phyloP scores from a whole-genome alignment of 2,797 vertebrate species.

The Rhinogobio ventralis region DNA sequence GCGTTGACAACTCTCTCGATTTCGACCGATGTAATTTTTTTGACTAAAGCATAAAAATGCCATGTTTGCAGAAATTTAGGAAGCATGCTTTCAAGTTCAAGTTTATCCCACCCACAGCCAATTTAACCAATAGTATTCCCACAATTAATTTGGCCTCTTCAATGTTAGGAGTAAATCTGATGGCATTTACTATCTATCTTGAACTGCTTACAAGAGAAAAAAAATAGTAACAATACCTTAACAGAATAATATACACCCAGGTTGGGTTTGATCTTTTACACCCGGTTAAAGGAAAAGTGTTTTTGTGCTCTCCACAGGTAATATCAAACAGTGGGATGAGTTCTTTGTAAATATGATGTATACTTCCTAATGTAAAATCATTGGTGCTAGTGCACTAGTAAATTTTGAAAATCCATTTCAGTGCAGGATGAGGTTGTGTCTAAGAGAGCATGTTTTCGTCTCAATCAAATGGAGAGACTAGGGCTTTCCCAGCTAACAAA shows the following conservation, averaged over 20 bases:
- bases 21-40: background rate
- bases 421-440: background rate
- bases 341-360: background rate
- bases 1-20: background rate
- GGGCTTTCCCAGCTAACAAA: background rate
- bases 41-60: background rate
- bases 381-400: slow-evolving; percentile 18
- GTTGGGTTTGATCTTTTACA: background rate
- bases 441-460: slow-evolving; percentile 1
- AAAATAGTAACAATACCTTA: background rate
- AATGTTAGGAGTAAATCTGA: background rate
- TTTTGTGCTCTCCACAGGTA: background rate
- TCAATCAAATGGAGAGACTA: background rate
- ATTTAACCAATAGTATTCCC: background rate
- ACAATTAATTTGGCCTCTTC: slow-evolving; percentile 16
- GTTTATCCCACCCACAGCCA: background rate
- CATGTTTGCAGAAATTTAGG: background rate
- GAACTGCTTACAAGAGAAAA: background rate
- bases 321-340: background rate
- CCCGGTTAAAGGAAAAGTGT: background rate
- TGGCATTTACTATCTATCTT: background rate
- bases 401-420: slow-evolving; percentile 2
- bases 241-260: slow-evolving; percentile 1
- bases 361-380: background rate
- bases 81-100: background rate